Evolutionary conservation across 2,113 vertebrate species (phyloP), one percentile per base, ranked within the genome.

Genomic region (Entomyzon cyanotis): DNA sequence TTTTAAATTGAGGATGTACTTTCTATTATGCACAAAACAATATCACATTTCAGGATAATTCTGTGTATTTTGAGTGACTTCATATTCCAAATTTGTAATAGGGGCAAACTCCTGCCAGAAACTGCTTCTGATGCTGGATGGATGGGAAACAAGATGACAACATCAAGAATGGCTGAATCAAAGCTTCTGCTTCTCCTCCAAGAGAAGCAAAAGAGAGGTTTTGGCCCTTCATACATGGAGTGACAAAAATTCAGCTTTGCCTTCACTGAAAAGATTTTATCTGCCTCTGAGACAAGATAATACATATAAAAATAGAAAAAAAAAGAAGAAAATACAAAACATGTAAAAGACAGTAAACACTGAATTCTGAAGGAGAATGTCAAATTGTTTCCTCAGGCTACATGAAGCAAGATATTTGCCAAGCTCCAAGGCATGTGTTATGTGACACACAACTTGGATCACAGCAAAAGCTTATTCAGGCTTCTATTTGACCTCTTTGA

Each of bases 401-500:
- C 44, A n/a, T 28, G 52, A 91, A 87, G 30, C 1, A 12, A 84
- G 44, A 71, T 9, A 71, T 79, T 77, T 85, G 21, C 41, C 62
- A 87, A 79, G 30, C 39, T 79, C 52, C 33, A 60, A 75, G 47
- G 56, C 69, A 68, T 49, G 37, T 70, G 42, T 53, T 93, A 33
- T 11, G 19, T 39, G 65, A 71, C 49, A 75, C 24, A 12, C 41
- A 76, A n/a, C 65, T 82, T 11, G 50, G 47, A 90, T 90, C 49
- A 52, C 62, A 94, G 74, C 12, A 87, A 87, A 93, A 91, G 52
- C 65, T 91, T 82, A 44, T 76, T 91, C 68, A 41, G 53, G 59
- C 49, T 79, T 79, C 55, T 70, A 2, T 78, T 94, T 93, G 92
- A 91, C 92, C 89, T 87, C 46, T 84, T 95, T 91, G 84, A 89